A percentile compares a stretch with the other conserved stretches of the same genome.
Conservation (phyloP, 2,888 invertebrate genomes). For the Mesochorus sp. region DNA sequence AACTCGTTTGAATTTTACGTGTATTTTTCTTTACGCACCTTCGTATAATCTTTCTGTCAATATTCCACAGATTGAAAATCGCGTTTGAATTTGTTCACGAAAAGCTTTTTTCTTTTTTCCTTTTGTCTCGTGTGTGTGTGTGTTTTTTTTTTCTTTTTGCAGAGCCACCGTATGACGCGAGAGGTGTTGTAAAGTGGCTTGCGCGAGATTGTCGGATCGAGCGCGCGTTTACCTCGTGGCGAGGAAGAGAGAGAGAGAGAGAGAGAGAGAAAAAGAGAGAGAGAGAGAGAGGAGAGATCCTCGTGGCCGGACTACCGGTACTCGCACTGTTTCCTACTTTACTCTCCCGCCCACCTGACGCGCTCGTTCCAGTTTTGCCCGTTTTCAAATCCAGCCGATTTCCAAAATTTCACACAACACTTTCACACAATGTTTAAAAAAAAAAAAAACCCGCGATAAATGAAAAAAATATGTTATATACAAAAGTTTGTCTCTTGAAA, state of each 20-base stretch:
- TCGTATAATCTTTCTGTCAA: background rate
- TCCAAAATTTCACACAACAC: background rate
- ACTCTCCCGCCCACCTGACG: slow-evolving; percentile 52
- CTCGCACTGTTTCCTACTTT: slow-evolving; percentile 44
- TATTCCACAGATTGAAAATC: background rate
- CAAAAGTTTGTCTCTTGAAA: no score
- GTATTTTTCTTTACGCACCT: background rate
- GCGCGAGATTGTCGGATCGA: slow-evolving; percentile 37
- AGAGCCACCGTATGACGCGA: background rate
- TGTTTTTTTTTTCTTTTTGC: background rate
- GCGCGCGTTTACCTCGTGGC: slow-evolving; percentile 33
- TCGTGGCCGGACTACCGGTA: slow-evolving; percentile 49
- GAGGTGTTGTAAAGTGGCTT: slow-evolving; percentile 15
- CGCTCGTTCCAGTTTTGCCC: background rate
- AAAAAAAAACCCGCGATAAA: background rate
- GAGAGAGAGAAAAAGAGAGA: no score
- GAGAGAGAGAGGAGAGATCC: no score
- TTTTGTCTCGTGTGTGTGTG: background rate
- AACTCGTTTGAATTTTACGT: background rate
- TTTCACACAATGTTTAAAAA: slow-evolving; percentile 7
- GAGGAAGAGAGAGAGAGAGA: background rate
- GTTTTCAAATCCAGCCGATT: background rate
- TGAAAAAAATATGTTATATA: no score
- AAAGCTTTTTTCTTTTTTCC: background rate
- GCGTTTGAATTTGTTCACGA: no score